These are phyloP conservation scores for Brachionus angularis DNA, from an alignment of 1,140 invertebrate genomes.

Conservation along the genomic window DNA sequence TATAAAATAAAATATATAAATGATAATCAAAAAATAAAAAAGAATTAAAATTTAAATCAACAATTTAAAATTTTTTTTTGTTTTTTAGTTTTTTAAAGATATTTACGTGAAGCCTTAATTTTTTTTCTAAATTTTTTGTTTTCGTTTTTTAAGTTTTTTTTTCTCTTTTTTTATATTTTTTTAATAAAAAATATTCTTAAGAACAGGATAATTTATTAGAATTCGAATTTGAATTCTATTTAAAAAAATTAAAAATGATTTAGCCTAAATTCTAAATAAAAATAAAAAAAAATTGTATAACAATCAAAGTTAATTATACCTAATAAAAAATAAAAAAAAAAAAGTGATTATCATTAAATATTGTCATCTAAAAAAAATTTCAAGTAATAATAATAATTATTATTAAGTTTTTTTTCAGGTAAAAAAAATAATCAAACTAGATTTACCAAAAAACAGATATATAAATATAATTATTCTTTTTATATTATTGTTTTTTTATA, in stretches of 20 bases:
- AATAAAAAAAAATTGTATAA: not conserved
- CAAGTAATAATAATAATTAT: no score
- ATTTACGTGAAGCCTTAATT: not conserved
- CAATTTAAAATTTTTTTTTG: not conserved
- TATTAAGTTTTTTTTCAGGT: no score
- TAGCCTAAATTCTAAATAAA: slow-evolving; percentile 9
- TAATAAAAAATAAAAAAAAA: slow-evolving; percentile 10
- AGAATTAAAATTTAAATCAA: not conserved
- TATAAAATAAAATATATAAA: slow-evolving; percentile 16
- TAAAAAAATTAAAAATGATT: no score
- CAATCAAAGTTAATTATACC: slow-evolving; percentile 29
- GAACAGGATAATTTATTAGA: not conserved
- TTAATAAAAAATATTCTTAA: slow-evolving; percentile 20
- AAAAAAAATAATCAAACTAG: no score
- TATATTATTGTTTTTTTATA: no score
- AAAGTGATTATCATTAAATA: slow-evolving; percentile 40
- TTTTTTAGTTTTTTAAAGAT: not conserved
- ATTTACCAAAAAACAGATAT: no score
- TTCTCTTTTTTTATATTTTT: slow-evolving; percentile 1
- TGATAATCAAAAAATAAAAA: not conserved
- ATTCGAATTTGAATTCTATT: no score
- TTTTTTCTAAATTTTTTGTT: no score
- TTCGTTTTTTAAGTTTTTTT: slow-evolving; percentile 9
- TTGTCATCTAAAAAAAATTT: no score
- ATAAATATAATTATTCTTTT: no score